Evolutionary conservation across 2,113 vertebrate genomes (phyloP).

Genomic region (Pygoscelis antarcticus): DNA sequence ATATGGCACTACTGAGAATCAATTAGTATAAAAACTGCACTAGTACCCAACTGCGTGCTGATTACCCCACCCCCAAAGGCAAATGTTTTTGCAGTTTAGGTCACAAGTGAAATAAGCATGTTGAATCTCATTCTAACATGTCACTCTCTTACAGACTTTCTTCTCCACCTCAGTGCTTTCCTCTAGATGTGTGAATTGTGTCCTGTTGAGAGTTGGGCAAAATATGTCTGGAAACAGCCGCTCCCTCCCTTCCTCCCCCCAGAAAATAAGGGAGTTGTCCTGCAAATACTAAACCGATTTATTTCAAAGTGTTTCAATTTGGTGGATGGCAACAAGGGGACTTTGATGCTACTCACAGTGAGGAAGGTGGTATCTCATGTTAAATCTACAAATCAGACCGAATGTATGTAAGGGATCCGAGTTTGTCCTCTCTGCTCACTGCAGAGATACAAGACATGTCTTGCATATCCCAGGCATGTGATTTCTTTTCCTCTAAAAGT

Average conservation of each 20-base stretch:
- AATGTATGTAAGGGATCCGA: neutral
- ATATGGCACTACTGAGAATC: slow-evolving; percentile 5
- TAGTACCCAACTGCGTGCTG: neutral
- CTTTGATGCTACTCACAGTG: neutral
- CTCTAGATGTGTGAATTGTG: neutral
- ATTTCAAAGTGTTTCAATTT: neutral
- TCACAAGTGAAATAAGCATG: slow-evolving; percentile 31
- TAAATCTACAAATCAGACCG: neutral
- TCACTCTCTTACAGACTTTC: neutral
- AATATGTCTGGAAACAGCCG: neutral
- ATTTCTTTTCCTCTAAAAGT: neutral
- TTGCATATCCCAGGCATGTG: neutral
- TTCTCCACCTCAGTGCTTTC: neutral
- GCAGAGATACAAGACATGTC: neutral
- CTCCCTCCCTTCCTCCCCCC: neutral
- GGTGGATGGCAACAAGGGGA: neutral
- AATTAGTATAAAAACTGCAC: neutral
- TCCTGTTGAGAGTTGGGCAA: neutral
- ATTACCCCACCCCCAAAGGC: neutral
- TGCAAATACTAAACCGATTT: neutral
- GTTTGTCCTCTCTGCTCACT: neutral
- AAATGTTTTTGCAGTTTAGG: slow-evolving; percentile 24
- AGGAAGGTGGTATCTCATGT: neutral
- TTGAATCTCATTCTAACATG: neutral
- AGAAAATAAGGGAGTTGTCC: neutral